Evolutionary conservation across 2,113 vertebrate genomes (phyloP).

Genomic region (Scortum barcoo): DNA sequence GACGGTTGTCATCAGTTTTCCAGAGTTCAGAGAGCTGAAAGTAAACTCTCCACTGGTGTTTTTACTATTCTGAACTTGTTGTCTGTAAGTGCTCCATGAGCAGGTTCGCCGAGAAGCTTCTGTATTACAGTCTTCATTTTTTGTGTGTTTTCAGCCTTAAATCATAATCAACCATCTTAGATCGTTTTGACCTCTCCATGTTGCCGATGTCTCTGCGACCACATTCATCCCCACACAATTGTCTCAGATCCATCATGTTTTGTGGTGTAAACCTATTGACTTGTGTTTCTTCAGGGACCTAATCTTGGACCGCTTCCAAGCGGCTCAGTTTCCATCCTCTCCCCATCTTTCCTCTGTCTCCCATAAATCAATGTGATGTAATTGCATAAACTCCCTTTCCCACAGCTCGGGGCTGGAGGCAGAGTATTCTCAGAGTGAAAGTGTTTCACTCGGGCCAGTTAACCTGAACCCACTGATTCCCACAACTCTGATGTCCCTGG

Average conservation of each 20-base stretch:
- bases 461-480: constrained; percentile 61
- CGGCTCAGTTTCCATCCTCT: constrained; percentile 81
- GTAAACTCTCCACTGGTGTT: constrained; percentile 4
- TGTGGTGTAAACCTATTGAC: constrained; percentile 83
- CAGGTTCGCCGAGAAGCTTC: constrained; percentile 44
- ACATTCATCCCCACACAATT: constrained; percentile 59
- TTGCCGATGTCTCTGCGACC: constrained; percentile 42
- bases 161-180: constrained; percentile 28
- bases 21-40: constrained; percentile 51
- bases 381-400: constrained; percentile 84
- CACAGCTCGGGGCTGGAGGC: constrained; percentile 72
- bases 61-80: constrained; percentile 47
- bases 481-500: constrained; percentile 28
- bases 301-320: constrained; percentile 80
- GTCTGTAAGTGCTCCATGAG: neutral
- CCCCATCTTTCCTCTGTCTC: constrained; percentile 72
- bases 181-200: constrained; percentile 32
- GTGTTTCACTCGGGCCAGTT: constrained; percentile 70
- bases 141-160: constrained; percentile 27
- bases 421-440: constrained; percentile 67
- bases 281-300: constrained; percentile 80
- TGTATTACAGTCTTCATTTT: constrained; percentile 26
- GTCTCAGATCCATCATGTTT: constrained; percentile 79
- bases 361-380: constrained; percentile 86
- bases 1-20: constrained; percentile 54